Evolutionary conservation across 2,888 invertebrate species (phyloP), one percentile per base, ranked within the genome.

Genomic region (Acrobasis suavella): DNA sequence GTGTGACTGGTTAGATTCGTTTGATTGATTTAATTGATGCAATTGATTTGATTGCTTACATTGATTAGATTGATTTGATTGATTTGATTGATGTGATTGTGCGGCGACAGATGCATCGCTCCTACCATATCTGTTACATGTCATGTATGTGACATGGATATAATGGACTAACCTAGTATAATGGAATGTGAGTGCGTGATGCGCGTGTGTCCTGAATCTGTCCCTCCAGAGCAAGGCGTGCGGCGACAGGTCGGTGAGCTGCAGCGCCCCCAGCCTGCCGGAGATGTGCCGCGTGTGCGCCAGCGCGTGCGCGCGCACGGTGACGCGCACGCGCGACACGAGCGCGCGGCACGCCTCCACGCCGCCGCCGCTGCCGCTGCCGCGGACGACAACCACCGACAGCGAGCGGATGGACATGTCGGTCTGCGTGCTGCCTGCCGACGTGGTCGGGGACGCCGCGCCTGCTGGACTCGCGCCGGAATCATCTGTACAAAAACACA

Each of bases 161-260:
- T 2, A 22, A 32, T 32, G 8, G 2, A 32, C 16, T 10, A 9
- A 60, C 91, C 91, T 83, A 56, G 77, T 76, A 76, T 98, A 96
- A 60, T 95, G 93, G 82, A 98, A 96, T 72, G 95, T 95, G 66
- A 98, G 91, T 6, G 97, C 98, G 78, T 96, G 96, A 49, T 94
- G 93, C 0, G 96, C 96, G 62, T 96, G 95, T 5, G 97, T 96
- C 46, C 96, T 82, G 81, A 98, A 96, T 64, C 96, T 92, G 84
- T 98, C 97, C 6, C 95, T 94, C 89, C 98, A 98, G 51, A 96
- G 93, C 74, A 93, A 89, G 1, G 97, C 96, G 80, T 96, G 96
- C n/a, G 95, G 94, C 10, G 97, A 96, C 62, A 96, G 90, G 89
- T 98, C 98, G 56, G 95, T 86, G 17, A 98, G 88, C 16, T 95